Evolutionary conservation across 2,888 invertebrate genomes (phyloP), one percentile per base, ranked within the genome.

Genomic region (Patella ulyssiponensis): DNA sequence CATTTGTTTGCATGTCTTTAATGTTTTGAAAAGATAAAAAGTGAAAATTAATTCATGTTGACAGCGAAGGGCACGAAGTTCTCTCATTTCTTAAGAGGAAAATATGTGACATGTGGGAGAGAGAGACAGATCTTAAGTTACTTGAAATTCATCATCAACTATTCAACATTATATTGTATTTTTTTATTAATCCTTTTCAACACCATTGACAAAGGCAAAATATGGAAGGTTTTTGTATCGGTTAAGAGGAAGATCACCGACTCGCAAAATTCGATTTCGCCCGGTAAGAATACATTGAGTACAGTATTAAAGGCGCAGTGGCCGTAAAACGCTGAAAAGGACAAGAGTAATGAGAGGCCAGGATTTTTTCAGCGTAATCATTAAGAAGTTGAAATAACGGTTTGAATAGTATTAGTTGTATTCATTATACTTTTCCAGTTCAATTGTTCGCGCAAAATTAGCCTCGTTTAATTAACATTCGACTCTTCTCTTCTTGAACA

Each of bases 1-100:
- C 64, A 64, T 64, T 64, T 64, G 64, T 64, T 64, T 64, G 64
- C 64, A 64, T 64, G 64, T 64, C 64, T 64, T 64, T 64, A 64
- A 64, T 64, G 64, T 23, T 64, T 20, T 64, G 64, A 64, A 64
- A 64, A 64, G 64, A 64, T 64, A 64, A 64, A 64, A 64, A 64
- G 64, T 20, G 20, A 20, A 64, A 64, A 64, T 64, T 64, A 64
- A 64, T 64, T 64, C 64, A 64, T 64, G 23, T 20, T 64, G 64
- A 64, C 64, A 64, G 64, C 64, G 23, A 64, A 17, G 64, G 11
- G 23, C 64, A 64, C 23, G 9, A 64, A 64, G 64, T 64, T 23
- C 20, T 64, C 23, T 64, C 64, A 64, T 64, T 64, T 64, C 64
- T 64, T 64, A 23, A 64, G 64, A 64, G 20, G 64, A 64, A 64